phyloP scores from a whole-genome alignment of 2,888 invertebrate genomes.

The Acanthoscelides obtectus region DNA sequence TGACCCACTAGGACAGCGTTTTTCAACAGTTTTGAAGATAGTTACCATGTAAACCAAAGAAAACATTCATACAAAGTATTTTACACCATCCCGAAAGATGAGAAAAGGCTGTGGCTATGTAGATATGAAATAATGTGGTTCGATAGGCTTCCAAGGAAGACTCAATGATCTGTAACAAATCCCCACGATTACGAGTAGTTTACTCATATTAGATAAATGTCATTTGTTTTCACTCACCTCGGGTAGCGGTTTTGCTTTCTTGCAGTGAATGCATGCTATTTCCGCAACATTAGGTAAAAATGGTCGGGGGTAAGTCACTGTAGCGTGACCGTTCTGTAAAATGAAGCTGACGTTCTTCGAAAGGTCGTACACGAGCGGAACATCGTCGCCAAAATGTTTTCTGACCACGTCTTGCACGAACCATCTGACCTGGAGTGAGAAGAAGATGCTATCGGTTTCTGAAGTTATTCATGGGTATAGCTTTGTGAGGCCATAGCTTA shows the following conservation, averaged over 20 bases:
- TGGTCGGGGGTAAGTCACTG: constrained; percentile 72
- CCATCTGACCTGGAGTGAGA: constrained; percentile 23
- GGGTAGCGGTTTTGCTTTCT: constrained; percentile 63
- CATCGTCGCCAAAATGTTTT: constrained; percentile 58
- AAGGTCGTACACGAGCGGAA: constrained; percentile 65
- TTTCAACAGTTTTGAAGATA: too few relatives aligned
- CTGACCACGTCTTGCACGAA: constrained; percentile 56
- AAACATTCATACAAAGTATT: too few relatives aligned
- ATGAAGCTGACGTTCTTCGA: constrained; percentile 73
- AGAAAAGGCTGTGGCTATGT: too few relatives aligned
- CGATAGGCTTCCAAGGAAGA: too few relatives aligned
- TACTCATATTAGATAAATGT: background rate
- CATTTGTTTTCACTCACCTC: constrained; percentile 48
- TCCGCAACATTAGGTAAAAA: constrained; percentile 78
- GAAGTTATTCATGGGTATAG: too few relatives aligned
- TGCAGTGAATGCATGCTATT: constrained; percentile 81
- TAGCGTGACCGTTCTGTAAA: constrained; percentile 74
- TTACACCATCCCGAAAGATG: too few relatives aligned
- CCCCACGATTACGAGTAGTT: too few relatives aligned
- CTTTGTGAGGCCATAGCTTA: too few relatives aligned
- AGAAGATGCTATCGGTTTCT: background rate
- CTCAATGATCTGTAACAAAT: too few relatives aligned
- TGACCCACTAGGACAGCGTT: too few relatives aligned
- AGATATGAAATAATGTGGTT: too few relatives aligned
- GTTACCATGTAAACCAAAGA: too few relatives aligned